These are phyloP conservation scores for Cinara cedri DNA, from an alignment of 2,888 invertebrate genomes.

Conservation along the genomic window DNA sequence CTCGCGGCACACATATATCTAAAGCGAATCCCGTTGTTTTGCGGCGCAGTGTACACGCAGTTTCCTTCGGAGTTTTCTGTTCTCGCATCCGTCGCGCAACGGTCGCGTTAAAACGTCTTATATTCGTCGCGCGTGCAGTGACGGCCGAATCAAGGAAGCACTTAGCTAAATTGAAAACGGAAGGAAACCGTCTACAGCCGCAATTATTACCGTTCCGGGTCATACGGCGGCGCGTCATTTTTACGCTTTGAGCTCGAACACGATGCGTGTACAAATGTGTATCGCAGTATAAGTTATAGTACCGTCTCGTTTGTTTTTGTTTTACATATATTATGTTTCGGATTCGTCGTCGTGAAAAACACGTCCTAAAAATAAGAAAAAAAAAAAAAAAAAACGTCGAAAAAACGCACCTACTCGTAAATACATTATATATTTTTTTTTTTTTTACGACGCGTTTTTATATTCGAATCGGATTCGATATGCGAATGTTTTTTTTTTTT, in stretches of 20 bases:
- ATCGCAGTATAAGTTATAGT: too few relatives aligned
- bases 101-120: too few relatives aligned
- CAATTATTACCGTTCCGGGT: background rate
- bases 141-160: conserved; percentile 3
- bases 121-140: background rate
- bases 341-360: background rate
- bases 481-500: too few relatives aligned
- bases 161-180: conserved; percentile 32
- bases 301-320: background rate
- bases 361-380: conserved; percentile 10
- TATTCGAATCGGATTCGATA: too few relatives aligned
- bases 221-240: too few relatives aligned
- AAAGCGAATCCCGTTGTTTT: too few relatives aligned
- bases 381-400: too few relatives aligned
- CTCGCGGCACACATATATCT: too few relatives aligned
- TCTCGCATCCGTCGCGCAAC: too few relatives aligned
- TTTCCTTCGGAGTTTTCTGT: too few relatives aligned
- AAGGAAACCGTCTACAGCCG: background rate
- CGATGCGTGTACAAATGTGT: background rate
- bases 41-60: too few relatives aligned
- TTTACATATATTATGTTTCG: too few relatives aligned
- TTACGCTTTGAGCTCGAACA: background rate
- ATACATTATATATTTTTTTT: background rate
- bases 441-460: background rate
- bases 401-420: background rate